Evolutionary conservation across 2,888 invertebrate species (phyloP), one percentile per base, ranked within the genome.

Genomic region (Unio delphinus): DNA sequence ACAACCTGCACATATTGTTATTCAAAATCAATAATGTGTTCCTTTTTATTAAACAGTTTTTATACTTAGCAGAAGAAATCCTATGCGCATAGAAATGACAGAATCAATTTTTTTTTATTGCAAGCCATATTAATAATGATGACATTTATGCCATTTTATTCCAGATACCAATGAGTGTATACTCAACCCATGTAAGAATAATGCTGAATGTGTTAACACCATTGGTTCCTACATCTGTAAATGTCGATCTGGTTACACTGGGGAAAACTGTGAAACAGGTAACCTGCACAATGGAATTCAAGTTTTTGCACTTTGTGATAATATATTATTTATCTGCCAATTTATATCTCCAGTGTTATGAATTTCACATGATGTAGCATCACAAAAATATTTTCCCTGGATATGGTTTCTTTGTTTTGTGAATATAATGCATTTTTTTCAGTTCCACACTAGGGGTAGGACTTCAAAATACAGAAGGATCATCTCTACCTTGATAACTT

Each of bases 191-290:
- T 98, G 98, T 89, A 95, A 95, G 90, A 96, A 97, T 87, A 96
- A 96, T 0, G 90, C 90, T 1, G 94, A 95, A 0, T 98, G 98
- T 89, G 95, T 96, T 89, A 95, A 97, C 85, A 94, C 96, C 68
- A 70, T 72, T 55, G 97, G 96, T 88, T 96, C 96, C 8, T 97
- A 97, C 87, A 93, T 94, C 69, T 98, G 97, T 87, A 94, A 94
- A 83, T 98, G 98, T 84, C 91, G 93, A 55, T 95, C 95, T 72
- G 97, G 97, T 0, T 98, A 96, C 91, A 94, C 95, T 0, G 97
- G 97, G 15, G 95, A 95, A 26, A 97, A 97, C 87, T 98, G 98
- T 83, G 96, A 96, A 84, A 93, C 94, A 81, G 96, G 78, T 78
- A 59, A 65, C 64, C 7, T 23, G 58, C 11, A 23, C 17, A 0